Evolutionary conservation across 2,888 invertebrate genomes (phyloP), one percentile per base, ranked within the genome.

Genomic region (Hemaris fuciformis): DNA sequence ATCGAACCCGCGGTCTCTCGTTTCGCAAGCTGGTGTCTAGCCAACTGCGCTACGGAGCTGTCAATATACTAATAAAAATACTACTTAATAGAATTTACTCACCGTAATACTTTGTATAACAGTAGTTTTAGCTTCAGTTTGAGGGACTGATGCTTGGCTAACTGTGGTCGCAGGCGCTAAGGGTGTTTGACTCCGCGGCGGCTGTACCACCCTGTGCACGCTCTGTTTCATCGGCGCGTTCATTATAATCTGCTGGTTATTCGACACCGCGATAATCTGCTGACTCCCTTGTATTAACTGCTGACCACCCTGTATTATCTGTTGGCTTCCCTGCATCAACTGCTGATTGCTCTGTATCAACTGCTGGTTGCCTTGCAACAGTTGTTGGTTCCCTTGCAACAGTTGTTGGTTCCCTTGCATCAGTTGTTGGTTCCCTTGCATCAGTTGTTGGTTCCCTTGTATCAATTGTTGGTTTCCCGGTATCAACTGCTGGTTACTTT

Each of bases 171-270:
- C 68, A 0, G 79, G 68, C 57, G 71, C 82, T 1, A 77, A 74
- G 1, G 79, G 79, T 22, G 80, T 79, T 15, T 88, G 85, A 59
- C 77, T 77, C 22, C 88, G 71, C 60, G 85, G 86, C 7, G 85
- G 82, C 65, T 85, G 85, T 1, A 84, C 82, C 7, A 88, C 81
- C 63, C 88, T 81, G 57, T 89, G 89, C 0, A 85, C 80, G 1
- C 75, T 80, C 0, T 80, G 66, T 64, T 91, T 91, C 73, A 87
- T 77, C 0, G 89, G 84, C 0, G 91, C 65, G 65, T 87, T 90
- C 80, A 90, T 79, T 64, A 91, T 85, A 1, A 91, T 85, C 71
- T 88, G 88, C 68, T 92, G 92, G 66, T 88, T 91, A 65, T 80
- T 89, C 0, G 91, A 87, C 1, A 91, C 87, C 0, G 88, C 74